A percentile compares a stretch with the other conserved stretches of the same genome.
Evolutionary conservation across 2,888 invertebrate genomes (phyloP).

Genomic region (Drosophila stalkeri): DNA sequence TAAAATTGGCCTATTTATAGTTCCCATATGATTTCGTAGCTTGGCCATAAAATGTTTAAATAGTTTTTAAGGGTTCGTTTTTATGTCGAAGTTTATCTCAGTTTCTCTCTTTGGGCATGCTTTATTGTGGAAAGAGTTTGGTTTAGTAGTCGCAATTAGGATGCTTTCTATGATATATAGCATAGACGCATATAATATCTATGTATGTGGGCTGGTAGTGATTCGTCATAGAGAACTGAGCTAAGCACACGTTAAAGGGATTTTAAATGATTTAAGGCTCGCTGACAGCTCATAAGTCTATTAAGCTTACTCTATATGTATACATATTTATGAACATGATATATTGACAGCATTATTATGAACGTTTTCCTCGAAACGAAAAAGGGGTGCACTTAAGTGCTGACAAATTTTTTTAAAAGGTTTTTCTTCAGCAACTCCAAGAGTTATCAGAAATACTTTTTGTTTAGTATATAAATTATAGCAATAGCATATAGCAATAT

Average conservation of each 20-base stretch:
- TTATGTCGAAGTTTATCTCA: background rate
- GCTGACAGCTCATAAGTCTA: slow-evolving; percentile 9
- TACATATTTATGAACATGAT: background rate
- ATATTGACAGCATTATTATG: slow-evolving; percentile 3
- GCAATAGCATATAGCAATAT: no score
- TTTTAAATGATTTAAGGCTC: slow-evolving; percentile 5
- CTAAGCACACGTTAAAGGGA: slow-evolving; percentile 1
- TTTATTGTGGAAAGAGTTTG: background rate
- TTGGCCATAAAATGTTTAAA: slow-evolving; percentile 34
- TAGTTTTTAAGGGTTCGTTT: slow-evolving; percentile 22
- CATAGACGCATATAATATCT: background rate
- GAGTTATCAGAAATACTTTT: background rate
- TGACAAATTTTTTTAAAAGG: background rate
- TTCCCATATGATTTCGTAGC: slow-evolving; percentile 31
- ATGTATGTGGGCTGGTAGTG: background rate
- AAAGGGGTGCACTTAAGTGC: background rate
- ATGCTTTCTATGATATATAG: background rate
- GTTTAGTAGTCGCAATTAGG: slow-evolving; percentile 5
- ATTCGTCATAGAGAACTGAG: background rate
- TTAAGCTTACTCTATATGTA: background rate
- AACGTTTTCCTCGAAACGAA: background rate
- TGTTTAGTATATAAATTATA: background rate
- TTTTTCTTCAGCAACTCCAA: background rate
- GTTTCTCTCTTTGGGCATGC: background rate
- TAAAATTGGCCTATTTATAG: slow-evolving; percentile 39